Evolutionary conservation across 2,888 invertebrate genomes (phyloP), one percentile per base, ranked within the genome.

Genomic region (Tipula helvola): DNA sequence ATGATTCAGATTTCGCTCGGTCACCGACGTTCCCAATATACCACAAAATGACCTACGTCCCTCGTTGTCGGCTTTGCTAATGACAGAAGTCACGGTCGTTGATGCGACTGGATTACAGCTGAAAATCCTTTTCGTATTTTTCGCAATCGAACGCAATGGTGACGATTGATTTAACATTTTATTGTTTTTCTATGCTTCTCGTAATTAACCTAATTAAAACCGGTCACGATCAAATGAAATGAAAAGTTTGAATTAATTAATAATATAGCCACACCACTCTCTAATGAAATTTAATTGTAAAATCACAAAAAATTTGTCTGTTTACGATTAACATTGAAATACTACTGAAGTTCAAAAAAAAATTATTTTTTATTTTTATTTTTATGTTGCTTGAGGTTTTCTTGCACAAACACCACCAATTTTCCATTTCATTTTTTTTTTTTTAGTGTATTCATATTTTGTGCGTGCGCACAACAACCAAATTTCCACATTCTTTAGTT

Each of bases 161-260:
- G 84, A 84, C 16, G 84, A 39, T 84, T 36, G 84, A 84, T 84
- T 84, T 84, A 84, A 41, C 84, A 84, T 84, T 39, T 28, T 52
- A 5, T 7, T 44, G 44, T 44, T 2, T 28, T 28, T 28, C 28
- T 28, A 28, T 52, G 52, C 0, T 52, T 3, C 39, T 39, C 39
- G 3, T 39, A 5, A 39, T 39, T 39, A 39, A 12, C 10, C 44
- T 10, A 10, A 12, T 44, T 44, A 44, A 13, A 44, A 57, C 5
- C 16, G 5, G 52, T 16, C 52, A 16, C 44, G 44, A 12, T 28
- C 28, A 10, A 44, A 44, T 39, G 39, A 39, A 39, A 39, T 39
- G 0, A 39, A 39, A 39, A 39, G 10, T 52, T 52, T n/a, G 28
- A 8, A 28, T 71, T 71, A 71, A 12, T 28, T 18, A 71, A 71